A percentile compares a stretch with the other conserved stretches of the same genome.
Evolutionary conservation across 2,113 vertebrate genomes (phyloP).

Genomic region (Apteryx mantelli): DNA sequence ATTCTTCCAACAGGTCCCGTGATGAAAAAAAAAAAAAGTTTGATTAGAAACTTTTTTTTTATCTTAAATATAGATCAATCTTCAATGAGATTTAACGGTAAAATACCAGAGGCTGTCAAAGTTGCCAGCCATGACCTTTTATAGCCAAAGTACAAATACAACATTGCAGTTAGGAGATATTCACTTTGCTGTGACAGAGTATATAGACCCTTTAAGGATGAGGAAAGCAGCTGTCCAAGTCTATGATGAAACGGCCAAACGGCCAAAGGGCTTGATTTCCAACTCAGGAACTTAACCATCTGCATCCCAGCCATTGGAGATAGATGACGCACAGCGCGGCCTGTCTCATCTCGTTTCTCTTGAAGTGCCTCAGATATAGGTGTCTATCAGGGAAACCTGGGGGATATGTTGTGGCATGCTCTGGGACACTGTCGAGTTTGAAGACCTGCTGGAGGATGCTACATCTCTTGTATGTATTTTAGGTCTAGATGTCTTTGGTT

Average conservation of each 20-base stretch:
- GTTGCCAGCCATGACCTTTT: background rate
- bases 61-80: background rate
- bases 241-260: background rate
- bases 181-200: background rate
- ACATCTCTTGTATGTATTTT: background rate
- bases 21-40: background rate
- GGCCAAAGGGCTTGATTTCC: background rate
- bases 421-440: background rate
- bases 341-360: background rate
- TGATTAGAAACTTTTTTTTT: background rate
- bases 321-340: background rate
- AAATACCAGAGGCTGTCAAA: background rate
- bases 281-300: background rate
- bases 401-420: background rate
- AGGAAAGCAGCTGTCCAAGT: background rate
- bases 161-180: background rate
- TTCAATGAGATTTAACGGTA: background rate
- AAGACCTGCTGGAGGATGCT: background rate
- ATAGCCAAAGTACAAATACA: background rate
- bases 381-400: fast-evolving
- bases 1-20: background rate
- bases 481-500: background rate
- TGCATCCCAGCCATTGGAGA: background rate
- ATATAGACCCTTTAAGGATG: background rate
- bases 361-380: background rate